Evolutionary conservation across 1,140 invertebrate species (phyloP).

Genomic region (Bombus turneri): DNA sequence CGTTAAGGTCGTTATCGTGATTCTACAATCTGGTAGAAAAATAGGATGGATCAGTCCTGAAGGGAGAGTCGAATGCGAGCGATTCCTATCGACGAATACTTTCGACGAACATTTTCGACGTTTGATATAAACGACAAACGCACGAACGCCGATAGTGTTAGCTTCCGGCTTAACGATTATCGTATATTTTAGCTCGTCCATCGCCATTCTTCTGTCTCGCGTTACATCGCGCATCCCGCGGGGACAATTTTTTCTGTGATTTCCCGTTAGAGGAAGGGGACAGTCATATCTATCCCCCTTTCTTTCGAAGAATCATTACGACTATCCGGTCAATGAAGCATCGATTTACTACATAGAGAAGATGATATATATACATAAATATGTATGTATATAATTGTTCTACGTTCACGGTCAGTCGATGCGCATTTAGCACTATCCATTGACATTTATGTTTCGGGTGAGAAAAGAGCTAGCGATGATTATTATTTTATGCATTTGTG

Average conservation of each 20-base stretch:
- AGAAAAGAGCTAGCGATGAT: background rate
- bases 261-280: background rate
- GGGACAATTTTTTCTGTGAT: constrained; percentile 29
- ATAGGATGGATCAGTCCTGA: background rate
- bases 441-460: background rate
- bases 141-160: background rate
- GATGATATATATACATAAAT: no score
- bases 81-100: constrained; percentile 10
- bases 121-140: background rate
- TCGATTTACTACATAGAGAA: constrained; percentile 29
- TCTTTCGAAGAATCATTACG: constrained; percentile 33
- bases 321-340: constrained; percentile 34
- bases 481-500: background rate
- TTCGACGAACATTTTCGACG: constrained; percentile 40
- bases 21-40: background rate
- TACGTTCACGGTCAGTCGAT: background rate
- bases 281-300: no score
- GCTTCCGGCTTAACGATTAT: constrained; percentile 39
- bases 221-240: constrained; percentile 21
- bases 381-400: no score
- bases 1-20: constrained; percentile 20
- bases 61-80: background rate
- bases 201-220: constrained; percentile 20
- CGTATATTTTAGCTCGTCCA: constrained; percentile 27
- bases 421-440: background rate